These are phyloP conservation scores for Odocoileus virginianus DNA, from an alignment of 2,113 vertebrate genomes.

Conservation along the genomic window DNA sequence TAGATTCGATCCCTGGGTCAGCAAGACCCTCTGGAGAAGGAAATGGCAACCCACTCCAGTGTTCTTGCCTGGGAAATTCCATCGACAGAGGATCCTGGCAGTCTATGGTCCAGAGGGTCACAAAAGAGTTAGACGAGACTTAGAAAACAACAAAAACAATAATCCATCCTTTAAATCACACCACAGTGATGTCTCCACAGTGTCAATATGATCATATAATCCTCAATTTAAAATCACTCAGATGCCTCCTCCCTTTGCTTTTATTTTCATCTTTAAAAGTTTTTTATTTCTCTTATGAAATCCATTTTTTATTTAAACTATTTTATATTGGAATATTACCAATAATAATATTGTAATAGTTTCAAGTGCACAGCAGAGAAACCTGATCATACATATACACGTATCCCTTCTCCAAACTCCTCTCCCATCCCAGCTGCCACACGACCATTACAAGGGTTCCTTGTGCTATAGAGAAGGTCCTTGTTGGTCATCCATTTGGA, in stretches of 20 bases:
- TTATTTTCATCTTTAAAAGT: neutral
- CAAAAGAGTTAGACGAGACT: neutral
- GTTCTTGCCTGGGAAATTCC: neutral
- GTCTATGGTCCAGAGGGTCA: accelerated
- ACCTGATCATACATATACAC: neutral
- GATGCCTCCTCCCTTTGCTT: neutral
- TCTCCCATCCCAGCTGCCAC: neutral
- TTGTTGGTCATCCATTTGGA: neutral
- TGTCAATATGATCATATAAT: neutral
- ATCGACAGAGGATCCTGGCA: neutral
- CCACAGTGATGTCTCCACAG: neutral
- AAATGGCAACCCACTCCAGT: neutral
- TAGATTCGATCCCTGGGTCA: neutral
- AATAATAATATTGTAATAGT: neutral
- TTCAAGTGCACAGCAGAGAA: neutral
- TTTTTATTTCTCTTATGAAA: neutral
- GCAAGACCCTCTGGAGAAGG: neutral
- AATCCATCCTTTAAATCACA: neutral
- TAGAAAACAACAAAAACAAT: neutral
- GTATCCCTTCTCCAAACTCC: neutral
- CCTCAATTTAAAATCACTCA: neutral
- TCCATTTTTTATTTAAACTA: neutral
- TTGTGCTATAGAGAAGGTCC: neutral
- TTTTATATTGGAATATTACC: neutral
- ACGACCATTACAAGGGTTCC: neutral